Percentiles rank a stretch among this genome's conserved stretches.
phyloP scores from a whole-genome alignment of 2,113 vertebrate genomes.

The Probosciger aterrimus region DNA sequence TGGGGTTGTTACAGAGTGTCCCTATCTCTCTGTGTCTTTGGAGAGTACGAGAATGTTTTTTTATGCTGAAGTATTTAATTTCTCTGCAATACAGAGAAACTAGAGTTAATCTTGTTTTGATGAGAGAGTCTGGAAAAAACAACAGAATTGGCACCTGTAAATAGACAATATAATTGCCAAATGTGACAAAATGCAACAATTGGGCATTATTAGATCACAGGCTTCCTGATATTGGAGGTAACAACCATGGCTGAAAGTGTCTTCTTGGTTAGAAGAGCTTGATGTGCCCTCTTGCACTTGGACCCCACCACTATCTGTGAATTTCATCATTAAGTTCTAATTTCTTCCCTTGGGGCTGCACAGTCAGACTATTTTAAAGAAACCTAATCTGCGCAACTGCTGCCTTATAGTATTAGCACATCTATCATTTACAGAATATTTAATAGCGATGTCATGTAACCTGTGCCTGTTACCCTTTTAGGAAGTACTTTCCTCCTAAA shows the following conservation, averaged over 20 bases:
- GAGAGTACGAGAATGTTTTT: not conserved
- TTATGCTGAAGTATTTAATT: not conserved
- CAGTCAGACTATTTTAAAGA: not conserved
- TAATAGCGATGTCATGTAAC: not conserved
- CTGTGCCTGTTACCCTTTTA: not conserved
- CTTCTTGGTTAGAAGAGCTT: not conserved
- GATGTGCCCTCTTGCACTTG: not conserved
- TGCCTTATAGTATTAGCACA: not conserved
- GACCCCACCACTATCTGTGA: not conserved
- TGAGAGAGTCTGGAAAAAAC: not conserved
- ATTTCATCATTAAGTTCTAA: not conserved
- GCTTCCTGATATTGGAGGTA: not conserved
- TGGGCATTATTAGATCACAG: not conserved
- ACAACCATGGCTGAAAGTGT: not conserved
- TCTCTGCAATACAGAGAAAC: not conserved
- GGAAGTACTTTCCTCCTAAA: not conserved
- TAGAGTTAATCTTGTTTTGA: not conserved
- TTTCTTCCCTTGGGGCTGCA: not conserved
- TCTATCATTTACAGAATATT: not conserved
- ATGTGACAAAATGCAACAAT: not conserved
- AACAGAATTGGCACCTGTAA: not conserved
- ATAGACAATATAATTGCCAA: not conserved
- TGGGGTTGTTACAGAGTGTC: not conserved
- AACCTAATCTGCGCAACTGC: not conserved
- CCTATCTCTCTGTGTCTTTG: not conserved